Percentiles rank a stretch among this genome's conserved stretches.
Evolutionary conservation across 2,888 invertebrate genomes (phyloP).

Genomic region (Hymenopus coronatus): DNA sequence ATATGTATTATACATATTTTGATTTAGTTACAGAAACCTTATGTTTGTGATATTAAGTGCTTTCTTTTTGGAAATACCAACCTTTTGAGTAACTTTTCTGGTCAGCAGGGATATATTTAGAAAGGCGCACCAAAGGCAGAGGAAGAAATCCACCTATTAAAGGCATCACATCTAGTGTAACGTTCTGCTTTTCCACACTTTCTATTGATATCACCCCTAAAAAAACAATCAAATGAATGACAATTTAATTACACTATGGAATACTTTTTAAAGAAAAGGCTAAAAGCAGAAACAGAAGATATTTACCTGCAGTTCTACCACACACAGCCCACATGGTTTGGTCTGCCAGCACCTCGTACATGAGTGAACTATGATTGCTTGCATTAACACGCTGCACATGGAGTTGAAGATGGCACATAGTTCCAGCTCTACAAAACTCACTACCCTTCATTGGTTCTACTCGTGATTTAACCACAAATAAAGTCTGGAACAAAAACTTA

Average conservation of each 20-base stretch:
- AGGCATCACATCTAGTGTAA: constrained; percentile 88
- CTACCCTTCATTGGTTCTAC: constrained; percentile 75
- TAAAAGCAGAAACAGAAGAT: background rate
- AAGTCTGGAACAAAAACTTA: constrained; percentile 55
- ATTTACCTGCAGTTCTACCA: constrained; percentile 78
- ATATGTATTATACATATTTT: no score
- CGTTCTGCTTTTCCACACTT: constrained; percentile 62
- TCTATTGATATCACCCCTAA: constrained; percentile 70
- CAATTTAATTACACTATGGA: background rate
- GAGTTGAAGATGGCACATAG: constrained; percentile 79
- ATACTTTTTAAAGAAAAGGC: background rate
- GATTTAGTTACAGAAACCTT: no score
- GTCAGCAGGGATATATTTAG: constrained; percentile 83
- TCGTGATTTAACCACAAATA: constrained; percentile 75
- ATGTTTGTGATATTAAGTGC: background rate
- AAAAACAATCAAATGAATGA: background rate
- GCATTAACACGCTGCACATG: constrained; percentile 59
- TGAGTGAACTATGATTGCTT: constrained; percentile 58
- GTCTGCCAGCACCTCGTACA: constrained; percentile 93
- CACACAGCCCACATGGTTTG: constrained; percentile 92
- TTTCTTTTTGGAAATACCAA: background rate
- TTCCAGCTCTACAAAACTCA: constrained; percentile 86
- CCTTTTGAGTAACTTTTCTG: constrained; percentile 41
- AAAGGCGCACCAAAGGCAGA: constrained; percentile 80
- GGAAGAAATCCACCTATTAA: constrained; percentile 87